Conservation (phyloP, 1,140 invertebrate species). For the Drosophila saltans region DNA sequence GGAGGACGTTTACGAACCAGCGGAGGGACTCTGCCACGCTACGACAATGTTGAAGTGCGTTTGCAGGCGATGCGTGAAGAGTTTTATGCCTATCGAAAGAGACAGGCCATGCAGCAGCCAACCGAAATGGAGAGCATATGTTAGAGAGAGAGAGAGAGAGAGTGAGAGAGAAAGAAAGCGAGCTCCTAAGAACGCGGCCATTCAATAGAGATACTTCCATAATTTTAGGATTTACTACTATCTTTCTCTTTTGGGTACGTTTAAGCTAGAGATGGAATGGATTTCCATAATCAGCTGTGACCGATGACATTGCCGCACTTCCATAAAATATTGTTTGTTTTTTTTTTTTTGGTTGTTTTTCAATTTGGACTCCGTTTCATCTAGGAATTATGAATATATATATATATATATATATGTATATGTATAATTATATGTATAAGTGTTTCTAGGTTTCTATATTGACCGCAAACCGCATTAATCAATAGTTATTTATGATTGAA, state of each 20-base stretch:
- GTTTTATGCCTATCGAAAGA: constrained; percentile 95
- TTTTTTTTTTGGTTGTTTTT: no score
- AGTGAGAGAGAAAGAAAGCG: neutral
- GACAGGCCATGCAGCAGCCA: constrained; percentile 88
- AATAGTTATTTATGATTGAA: constrained; percentile 3
- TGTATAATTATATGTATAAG: constrained; percentile 2
- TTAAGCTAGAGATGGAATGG: constrained; percentile 4
- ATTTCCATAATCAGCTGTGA: neutral
- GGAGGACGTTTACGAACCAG: neutral
- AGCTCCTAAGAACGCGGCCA: neutral
- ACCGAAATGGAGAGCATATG: constrained; percentile 91
- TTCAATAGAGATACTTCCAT: constrained; percentile 1
- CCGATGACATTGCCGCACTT: constrained; percentile 2
- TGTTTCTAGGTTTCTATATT: constrained; percentile 5
- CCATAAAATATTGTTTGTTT: neutral
- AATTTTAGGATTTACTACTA: neutral
- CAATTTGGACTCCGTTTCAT: neutral
- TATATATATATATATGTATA: neutral
- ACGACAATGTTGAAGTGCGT: constrained; percentile 93
- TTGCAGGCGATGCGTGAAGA: constrained; percentile 98
- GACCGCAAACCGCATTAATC: constrained; percentile 13
- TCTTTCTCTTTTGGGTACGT: neutral
- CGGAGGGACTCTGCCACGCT: constrained; percentile 83
- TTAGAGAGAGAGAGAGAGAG: constrained; percentile 80
- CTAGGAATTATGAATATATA: neutral